Evolutionary conservation across 2,113 vertebrate genomes (phyloP), one percentile per base, ranked within the genome.

Genomic region (Ornithorhynchus anatinus): DNA sequence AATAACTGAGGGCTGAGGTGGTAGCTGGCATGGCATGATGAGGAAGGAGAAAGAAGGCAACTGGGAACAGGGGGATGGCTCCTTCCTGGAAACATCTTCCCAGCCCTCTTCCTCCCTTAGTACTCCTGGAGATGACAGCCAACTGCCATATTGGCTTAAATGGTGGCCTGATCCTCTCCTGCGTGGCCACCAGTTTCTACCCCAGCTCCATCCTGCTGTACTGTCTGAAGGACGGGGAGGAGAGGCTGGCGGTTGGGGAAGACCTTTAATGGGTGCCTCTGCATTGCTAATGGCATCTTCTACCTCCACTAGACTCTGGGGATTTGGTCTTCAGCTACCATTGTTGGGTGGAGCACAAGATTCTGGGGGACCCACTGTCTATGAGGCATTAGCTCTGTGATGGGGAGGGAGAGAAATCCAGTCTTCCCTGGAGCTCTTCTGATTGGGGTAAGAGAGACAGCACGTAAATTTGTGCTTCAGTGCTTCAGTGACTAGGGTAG

Each of bases 61-160:
- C n/a, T n/a, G n/a, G n/a, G n/a, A n/a, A n/a, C n/a, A n/a, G n/a
- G n/a, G n/a, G n/a, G n/a, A n/a, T n/a, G n/a, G n/a, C n/a, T n/a
- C n/a, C n/a, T n/a, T n/a, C n/a, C n/a, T n/a, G n/a, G n/a, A n/a
- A n/a, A n/a, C n/a, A n/a, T n/a, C n/a, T n/a, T n/a, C n/a, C n/a
- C n/a, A n/a, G n/a, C 47, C 25, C 9, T 16, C 25, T 29, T 13
- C 8, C 15, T 17, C 8, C 39, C 57, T 14, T 5, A n/a, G 6
- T 6, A 16, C 42, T 25, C 19, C 4, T 1, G 1, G 0, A 32
- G 29, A 13, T 43, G 36, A 29, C 20, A 0, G 39, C 42, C 8
- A 42, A 17, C 27, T 12, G 1, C 11, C 38, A 3, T 20, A 27
- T 40, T 13, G 3, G 15, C 5, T 19, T 19, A 3, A 27, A 32